Evolutionary conservation across 1,140 invertebrate species (phyloP).

Genomic region (Drosophila ambigua): DNA sequence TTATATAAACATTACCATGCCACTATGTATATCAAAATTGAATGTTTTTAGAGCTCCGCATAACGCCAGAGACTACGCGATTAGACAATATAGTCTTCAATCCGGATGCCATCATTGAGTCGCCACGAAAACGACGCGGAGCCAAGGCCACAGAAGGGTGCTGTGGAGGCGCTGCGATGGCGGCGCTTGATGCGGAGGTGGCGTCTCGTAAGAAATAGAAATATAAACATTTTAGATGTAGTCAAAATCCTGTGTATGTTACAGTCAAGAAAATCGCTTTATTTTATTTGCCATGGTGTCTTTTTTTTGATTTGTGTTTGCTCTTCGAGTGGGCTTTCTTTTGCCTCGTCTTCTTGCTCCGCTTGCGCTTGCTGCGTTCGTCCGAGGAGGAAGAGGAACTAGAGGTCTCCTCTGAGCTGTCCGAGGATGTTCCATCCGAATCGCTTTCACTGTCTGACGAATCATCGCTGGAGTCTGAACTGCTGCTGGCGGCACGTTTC

Average conservation of each 20-base stretch:
- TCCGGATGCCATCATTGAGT: conserved; percentile 70
- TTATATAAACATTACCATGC: conserved; percentile 50
- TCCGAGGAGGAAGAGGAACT: conserved; percentile 43
- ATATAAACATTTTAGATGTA: conserved; percentile 26
- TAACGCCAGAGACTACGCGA: conserved; percentile 71
- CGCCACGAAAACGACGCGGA: conserved; percentile 34
- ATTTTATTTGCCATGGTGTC: conserved; percentile 55
- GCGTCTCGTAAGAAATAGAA: conserved; percentile 53
- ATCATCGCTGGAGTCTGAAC: conserved; percentile 48
- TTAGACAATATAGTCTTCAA: conserved; percentile 76
- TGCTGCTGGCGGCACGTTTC: conserved; percentile 51
- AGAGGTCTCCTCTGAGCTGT: conserved; percentile 52
- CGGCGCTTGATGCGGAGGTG: conserved; percentile 46
- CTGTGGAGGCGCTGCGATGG: conserved; percentile 61
- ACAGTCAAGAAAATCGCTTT: conserved; percentile 15
- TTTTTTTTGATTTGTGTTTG: conserved; percentile 65
- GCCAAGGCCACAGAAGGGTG: conserved; percentile 50
- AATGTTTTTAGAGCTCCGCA: conserved; percentile 58
- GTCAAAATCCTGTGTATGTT: conserved; percentile 29
- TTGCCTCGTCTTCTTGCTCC: conserved; percentile 38
- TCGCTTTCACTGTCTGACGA: conserved; percentile 53
- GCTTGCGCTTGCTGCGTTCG: conserved; percentile 57
- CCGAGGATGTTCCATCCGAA: conserved; percentile 25
- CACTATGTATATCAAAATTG: neutral
- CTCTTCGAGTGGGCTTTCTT: conserved; percentile 52